A percentile compares a stretch with the other conserved stretches of the same genome.
phyloP scores from a whole-genome alignment of 2,113 vertebrate genomes.

The Asarcornis scutulata region DNA sequence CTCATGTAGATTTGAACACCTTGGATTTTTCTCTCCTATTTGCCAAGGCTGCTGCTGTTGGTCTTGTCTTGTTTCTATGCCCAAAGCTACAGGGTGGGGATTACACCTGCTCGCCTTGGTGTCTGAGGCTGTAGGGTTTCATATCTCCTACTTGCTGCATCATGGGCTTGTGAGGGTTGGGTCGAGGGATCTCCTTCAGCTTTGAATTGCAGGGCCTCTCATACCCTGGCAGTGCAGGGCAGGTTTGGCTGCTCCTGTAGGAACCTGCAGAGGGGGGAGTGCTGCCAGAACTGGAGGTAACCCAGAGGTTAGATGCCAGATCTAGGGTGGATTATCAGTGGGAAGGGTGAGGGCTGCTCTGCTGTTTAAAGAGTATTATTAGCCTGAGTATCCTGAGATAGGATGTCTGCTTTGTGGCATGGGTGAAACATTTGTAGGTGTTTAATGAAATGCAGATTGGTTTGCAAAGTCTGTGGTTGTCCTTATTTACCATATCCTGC shows the following conservation, averaged over 20 bases:
- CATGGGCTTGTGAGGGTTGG: not conserved
- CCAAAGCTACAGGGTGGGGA: not conserved
- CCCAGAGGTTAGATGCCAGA: not conserved
- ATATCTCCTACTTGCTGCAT: not conserved
- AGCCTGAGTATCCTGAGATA: not conserved
- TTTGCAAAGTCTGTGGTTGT: not conserved
- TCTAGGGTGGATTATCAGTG: not conserved
- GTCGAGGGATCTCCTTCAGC: not conserved
- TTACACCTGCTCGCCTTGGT: not conserved
- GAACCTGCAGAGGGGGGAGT: not conserved
- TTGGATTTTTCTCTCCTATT: not conserved
- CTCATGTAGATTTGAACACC: conserved; percentile 6
- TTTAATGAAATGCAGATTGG: not conserved
- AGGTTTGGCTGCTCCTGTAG: not conserved
- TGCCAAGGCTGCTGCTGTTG: not conserved
- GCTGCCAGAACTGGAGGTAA: not conserved
- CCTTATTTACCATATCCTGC: not conserved
- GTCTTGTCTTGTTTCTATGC: rapidly evolving
- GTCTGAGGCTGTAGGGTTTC: not conserved
- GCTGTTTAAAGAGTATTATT: not conserved
- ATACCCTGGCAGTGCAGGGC: not conserved
- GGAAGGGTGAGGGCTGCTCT: not conserved
- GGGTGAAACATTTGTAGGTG: not conserved
- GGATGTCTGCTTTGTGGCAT: not conserved
- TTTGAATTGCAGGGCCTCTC: not conserved